These are phyloP conservation scores for Baryphthengus martii DNA, from an alignment of 2,113 vertebrate species.

Conservation along the genomic window DNA sequence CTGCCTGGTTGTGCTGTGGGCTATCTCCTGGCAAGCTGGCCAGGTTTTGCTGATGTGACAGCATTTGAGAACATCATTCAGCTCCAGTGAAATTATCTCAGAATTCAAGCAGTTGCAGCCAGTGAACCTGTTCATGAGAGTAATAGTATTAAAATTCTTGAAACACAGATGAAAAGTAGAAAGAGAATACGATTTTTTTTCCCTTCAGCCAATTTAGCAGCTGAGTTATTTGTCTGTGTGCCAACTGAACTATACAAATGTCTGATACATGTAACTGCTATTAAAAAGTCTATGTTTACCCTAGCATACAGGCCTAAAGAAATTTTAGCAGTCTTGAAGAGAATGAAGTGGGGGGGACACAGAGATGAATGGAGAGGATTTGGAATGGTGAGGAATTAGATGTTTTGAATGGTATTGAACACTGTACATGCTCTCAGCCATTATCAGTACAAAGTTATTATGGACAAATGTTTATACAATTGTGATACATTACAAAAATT, in stretches of 20 bases:
- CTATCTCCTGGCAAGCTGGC: not conserved
- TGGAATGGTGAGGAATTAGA: not conserved
- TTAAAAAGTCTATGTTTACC: not conserved
- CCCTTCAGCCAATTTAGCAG: not conserved
- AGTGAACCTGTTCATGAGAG: not conserved
- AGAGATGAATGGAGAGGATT: not conserved
- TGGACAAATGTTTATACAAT: slow-evolving; percentile 48
- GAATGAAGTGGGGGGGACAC: not conserved
- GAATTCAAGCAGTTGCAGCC: not conserved
- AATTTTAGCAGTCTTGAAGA: not conserved
- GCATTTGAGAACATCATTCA: not conserved
- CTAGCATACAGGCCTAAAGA: not conserved
- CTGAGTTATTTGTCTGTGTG: not conserved
- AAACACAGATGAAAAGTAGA: not conserved
- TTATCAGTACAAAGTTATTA: slow-evolving; percentile 30
- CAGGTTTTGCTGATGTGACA: not conserved
- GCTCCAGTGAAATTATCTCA: not conserved
- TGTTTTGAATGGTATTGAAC: not conserved
- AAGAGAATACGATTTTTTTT: not conserved
- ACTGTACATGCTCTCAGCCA: not conserved
- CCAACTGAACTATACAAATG: not conserved
- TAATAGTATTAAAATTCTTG: not conserved
- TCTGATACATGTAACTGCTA: not conserved
- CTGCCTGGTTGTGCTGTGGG: not conserved
- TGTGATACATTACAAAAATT: slow-evolving; percentile 36